Evolutionary conservation across 2,113 vertebrate genomes (phyloP).

Genomic region (Fregata magnificens): DNA sequence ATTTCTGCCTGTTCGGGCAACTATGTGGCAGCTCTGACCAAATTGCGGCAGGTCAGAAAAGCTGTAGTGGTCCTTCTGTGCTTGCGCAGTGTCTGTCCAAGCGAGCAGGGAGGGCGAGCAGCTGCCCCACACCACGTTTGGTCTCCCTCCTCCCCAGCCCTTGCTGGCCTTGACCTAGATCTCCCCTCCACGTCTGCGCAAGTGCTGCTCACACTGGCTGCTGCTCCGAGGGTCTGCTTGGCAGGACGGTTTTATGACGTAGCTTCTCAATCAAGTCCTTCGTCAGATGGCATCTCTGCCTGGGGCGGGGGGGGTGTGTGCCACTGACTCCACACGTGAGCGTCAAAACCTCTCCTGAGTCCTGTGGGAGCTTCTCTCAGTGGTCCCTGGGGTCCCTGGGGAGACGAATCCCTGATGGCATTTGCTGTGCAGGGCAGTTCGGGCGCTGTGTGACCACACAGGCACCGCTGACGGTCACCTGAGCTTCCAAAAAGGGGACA

Average conservation of each 20-base stretch:
- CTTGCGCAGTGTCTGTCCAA: accelerated
- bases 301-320: accelerated
- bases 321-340: accelerated
- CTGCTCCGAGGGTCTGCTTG: accelerated
- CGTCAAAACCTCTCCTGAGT: accelerated
- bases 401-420: accelerated
- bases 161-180: accelerated
- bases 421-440: slow-evolving; percentile 77
- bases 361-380: not conserved
- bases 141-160: not conserved
- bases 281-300: not conserved
- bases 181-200: accelerated
- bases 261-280: not conserved
- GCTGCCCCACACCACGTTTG: accelerated
- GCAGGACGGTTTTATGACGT: not conserved
- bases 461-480: slow-evolving; percentile 75
- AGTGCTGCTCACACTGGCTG: not conserved
- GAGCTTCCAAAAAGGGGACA: slow-evolving; percentile 88
- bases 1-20: accelerated
- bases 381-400: accelerated
- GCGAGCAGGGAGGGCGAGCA: accelerated
- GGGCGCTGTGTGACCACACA: slow-evolving; percentile 86
- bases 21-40: not conserved
- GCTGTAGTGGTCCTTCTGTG: not conserved
- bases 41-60: not conserved